A percentile compares a stretch with the other conserved stretches of the same genome.
These are phyloP conservation scores for mouse (Mus musculus) DNA, from an alignment of 2,113 vertebrate genomes.

Conservation along the genomic window DNA sequence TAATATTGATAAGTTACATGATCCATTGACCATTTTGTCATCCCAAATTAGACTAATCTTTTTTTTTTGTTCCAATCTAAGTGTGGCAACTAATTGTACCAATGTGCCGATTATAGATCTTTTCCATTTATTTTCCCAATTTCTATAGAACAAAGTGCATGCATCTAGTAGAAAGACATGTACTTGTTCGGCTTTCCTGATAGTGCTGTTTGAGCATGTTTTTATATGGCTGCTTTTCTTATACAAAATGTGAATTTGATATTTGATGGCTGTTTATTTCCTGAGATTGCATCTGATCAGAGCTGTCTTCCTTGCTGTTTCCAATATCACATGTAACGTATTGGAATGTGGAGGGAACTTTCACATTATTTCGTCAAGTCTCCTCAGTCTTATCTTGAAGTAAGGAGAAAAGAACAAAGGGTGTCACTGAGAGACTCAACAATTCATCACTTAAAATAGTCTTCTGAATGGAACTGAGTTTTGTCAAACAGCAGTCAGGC, in stretches of 20 bases:
- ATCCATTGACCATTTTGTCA: neutral
- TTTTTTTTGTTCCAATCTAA: neutral
- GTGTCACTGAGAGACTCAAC: neutral
- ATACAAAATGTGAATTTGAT: constrained; percentile 6
- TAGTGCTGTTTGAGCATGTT: neutral
- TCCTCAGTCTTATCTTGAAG: constrained; percentile 42
- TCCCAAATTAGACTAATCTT: neutral
- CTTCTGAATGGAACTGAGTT: constrained; percentile 1
- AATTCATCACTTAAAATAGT: neutral
- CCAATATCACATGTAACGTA: neutral
- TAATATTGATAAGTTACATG: constrained; percentile 5
- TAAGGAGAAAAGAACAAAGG: neutral
- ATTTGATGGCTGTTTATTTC: neutral
- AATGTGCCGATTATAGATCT: neutral
- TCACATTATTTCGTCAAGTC: neutral
- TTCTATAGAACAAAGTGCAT: neutral
- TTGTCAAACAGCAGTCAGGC: neutral
- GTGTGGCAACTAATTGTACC: neutral
- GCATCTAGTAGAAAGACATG: neutral
- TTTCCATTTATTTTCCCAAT: neutral
- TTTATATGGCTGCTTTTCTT: constrained; percentile 26
- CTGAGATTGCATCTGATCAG: constrained; percentile 4
- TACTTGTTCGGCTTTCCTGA: neutral
- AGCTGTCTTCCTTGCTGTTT: neutral
- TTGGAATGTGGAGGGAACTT: neutral